These are phyloP conservation scores for Orchestia grillus DNA, from an alignment of 1,140 invertebrate genomes.

Conservation along the genomic window DNA sequence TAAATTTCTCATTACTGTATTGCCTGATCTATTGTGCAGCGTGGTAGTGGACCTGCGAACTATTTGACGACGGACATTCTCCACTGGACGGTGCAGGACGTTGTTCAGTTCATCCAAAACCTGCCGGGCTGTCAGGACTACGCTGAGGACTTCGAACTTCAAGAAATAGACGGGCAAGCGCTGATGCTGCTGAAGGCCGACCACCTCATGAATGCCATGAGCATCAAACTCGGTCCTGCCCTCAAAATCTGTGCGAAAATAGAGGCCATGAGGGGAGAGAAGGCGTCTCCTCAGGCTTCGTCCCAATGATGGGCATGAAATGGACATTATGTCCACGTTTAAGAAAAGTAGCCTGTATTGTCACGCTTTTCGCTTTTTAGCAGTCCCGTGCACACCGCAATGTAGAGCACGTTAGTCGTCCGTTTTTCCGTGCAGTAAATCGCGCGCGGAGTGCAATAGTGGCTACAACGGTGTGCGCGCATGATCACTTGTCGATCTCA, in stretches of 20 bases:
- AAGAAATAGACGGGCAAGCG: conserved; percentile 96
- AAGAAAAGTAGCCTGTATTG: not conserved
- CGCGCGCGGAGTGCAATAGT: not conserved
- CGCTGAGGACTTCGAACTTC: conserved; percentile 93
- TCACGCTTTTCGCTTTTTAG: not conserved
- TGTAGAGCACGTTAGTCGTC: not conserved
- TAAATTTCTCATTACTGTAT: not conserved
- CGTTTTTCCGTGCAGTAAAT: not conserved
- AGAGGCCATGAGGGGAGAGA: conserved; percentile 76
- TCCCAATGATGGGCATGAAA: conserved; percentile 20
- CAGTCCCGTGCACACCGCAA: not conserved
- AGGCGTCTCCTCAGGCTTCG: conserved; percentile 4
- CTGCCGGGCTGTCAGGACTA: conserved; percentile 92
- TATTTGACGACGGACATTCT: conserved; percentile 71
- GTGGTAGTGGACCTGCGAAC: conserved; percentile 60
- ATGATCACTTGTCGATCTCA: not conserved
- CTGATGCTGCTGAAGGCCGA: conserved; percentile 94
- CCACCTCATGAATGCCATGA: conserved; percentile 93
- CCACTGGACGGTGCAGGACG: conserved; percentile 72
- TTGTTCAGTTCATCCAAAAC: conserved; percentile 86
- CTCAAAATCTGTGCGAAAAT: conserved; percentile 93
- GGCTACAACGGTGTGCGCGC: not conserved
- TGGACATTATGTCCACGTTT: not conserved
- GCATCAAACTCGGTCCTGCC: conserved; percentile 94
- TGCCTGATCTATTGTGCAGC: not conserved